Conservation (phyloP, 2,888 invertebrate genomes). For the Chrysina gloriosa region DNA sequence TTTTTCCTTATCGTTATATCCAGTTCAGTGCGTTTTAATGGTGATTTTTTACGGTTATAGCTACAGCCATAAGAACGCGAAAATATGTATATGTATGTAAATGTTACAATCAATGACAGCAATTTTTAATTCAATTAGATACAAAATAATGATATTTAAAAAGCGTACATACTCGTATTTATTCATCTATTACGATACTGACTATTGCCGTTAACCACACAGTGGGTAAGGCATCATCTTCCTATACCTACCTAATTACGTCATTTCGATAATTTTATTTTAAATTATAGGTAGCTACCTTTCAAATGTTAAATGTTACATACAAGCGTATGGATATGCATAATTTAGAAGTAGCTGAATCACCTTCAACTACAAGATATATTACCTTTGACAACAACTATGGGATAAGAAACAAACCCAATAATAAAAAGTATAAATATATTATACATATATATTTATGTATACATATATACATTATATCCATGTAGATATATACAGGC, state of each 20-base stretch:
- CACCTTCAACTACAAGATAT: constrained; percentile 2
- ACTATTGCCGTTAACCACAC: not conserved
- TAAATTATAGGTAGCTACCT: not conserved
- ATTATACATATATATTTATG: too few species aligned
- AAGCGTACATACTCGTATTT: not conserved
- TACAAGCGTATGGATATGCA: too few species aligned
- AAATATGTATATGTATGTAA: not conserved
- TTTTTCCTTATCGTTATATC: constrained; percentile 26
- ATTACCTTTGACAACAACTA: too few species aligned
- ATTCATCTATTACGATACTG: not conserved
- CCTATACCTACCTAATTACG: not conserved
- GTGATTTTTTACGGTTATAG: not conserved
- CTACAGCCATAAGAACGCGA: not conserved
- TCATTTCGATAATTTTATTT: constrained; percentile 1
- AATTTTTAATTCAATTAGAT: too few species aligned
- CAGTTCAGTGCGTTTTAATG: not conserved
- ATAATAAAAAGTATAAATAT: too few species aligned
- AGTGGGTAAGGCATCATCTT: not conserved
- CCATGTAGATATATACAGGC: too few species aligned
- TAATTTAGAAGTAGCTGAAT: not conserved
- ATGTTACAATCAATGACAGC: too few species aligned
- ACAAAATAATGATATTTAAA: too few species aligned
- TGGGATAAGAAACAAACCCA: too few species aligned
- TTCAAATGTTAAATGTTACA: constrained; percentile 4
- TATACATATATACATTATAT: too few species aligned